Evolutionary conservation across 1,140 invertebrate species (phyloP).

Genomic region (Procambarus virginalis): DNA sequence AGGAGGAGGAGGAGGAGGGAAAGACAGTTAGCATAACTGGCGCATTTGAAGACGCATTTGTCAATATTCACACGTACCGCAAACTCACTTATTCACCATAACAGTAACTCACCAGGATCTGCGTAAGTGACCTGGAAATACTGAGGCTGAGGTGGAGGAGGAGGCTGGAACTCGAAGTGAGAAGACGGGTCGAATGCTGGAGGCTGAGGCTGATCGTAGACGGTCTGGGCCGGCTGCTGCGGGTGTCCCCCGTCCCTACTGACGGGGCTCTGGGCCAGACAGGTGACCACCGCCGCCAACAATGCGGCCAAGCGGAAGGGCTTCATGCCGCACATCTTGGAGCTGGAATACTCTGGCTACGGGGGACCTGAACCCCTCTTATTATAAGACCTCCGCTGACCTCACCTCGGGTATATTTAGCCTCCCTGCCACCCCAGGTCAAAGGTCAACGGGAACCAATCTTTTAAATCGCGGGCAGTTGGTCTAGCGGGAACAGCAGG

Average conservation of each 20-base stretch:
- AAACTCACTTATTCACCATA: too few relatives aligned
- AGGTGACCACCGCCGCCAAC: not conserved
- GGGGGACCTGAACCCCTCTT: too few relatives aligned
- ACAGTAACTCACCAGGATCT: not conserved
- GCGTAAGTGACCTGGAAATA: not conserved
- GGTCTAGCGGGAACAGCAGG: not conserved
- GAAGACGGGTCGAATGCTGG: not conserved
- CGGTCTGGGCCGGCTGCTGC: not conserved
- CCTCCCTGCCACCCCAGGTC: not conserved
- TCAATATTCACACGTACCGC: too few relatives aligned
- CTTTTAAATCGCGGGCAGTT: too few relatives aligned
- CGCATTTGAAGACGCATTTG: too few relatives aligned
- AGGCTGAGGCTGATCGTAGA: not conserved
- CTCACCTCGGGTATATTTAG: not conserved
- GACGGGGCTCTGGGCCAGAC: not conserved
- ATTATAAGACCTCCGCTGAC: slow-evolving; percentile 35
- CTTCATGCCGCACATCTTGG: not conserved
- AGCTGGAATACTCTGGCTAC: not conserved
- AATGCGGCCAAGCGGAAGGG: not conserved
- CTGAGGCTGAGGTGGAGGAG: not conserved
- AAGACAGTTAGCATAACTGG: too few relatives aligned
- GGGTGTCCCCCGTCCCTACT: not conserved
- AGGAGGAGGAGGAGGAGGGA: too few relatives aligned
- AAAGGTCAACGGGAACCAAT: not conserved
- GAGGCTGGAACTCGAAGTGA: not conserved